phyloP scores from a whole-genome alignment of 2,797 vertebrate species.

The Tragopan temminckii region DNA sequence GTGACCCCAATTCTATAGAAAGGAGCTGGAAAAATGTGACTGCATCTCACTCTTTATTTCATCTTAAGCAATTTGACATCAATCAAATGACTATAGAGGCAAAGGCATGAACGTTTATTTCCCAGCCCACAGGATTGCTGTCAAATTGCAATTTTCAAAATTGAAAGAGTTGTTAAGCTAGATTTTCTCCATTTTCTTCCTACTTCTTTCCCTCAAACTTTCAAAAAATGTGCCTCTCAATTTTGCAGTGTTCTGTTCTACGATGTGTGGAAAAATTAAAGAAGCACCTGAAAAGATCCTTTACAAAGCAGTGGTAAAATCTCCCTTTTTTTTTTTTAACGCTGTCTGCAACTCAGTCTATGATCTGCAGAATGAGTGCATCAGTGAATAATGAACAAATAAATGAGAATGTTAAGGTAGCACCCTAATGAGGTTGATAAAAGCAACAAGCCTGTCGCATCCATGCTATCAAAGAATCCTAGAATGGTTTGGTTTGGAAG shows the following conservation, averaged over 20 bases:
- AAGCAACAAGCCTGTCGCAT: not conserved
- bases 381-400: not conserved
- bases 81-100: conserved; percentile 68
- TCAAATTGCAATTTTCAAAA: conserved; percentile 77
- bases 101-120: conserved; percentile 73
- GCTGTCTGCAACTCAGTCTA: not conserved
- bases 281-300: conserved; percentile 36
- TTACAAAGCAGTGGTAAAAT: not conserved
- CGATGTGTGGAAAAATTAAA: conserved; percentile 34
- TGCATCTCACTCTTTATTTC: conserved; percentile 74
- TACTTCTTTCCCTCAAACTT: conserved; percentile 67
- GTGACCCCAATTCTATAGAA: conserved; percentile 64
- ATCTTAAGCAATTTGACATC: conserved; percentile 76
- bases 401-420: not conserved
- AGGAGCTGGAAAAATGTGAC: conserved; percentile 69
- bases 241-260: conserved; percentile 7
- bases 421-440: not conserved
- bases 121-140: conserved; percentile 72
- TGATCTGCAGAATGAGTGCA: not conserved
- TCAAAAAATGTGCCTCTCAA: conserved; percentile 53
- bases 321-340: not conserved
- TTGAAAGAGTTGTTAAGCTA: conserved; percentile 73
- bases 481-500: too few species aligned
- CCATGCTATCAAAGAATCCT: too few species aligned
- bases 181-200: conserved; percentile 73